phyloP scores from a whole-genome alignment of 2,797 vertebrate species.

The Coccyzus lansbergi region DNA sequence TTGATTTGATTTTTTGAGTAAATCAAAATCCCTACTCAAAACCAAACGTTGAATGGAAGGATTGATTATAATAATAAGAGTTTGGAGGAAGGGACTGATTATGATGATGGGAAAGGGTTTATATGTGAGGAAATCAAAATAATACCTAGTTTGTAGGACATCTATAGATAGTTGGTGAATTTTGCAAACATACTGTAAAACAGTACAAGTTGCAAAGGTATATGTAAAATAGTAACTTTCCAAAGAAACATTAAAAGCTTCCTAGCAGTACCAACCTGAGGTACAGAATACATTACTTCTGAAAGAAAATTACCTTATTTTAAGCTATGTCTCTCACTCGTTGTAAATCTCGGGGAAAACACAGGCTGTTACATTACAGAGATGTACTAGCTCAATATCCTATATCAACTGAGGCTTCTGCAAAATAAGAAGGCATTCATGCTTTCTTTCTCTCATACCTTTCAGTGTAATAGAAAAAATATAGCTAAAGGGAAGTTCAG shows the following conservation, averaged over 20 bases:
- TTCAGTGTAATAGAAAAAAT: not conserved
- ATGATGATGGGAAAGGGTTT: not conserved
- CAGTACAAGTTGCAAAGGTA: not conserved
- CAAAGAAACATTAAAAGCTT: not conserved
- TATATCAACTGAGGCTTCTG: not conserved
- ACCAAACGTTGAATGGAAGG: not conserved
- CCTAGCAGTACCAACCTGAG: not conserved
- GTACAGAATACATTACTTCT: not conserved
- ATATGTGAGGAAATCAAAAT: not conserved
- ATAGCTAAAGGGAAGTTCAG: not conserved
- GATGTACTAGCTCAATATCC: not conserved
- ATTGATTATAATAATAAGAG: not conserved
- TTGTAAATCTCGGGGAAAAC: not conserved
- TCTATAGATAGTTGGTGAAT: not conserved
- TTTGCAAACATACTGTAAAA: not conserved
- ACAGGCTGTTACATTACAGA: not conserved
- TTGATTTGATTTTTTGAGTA: not conserved
- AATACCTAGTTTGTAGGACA: not conserved
- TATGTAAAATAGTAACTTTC: not conserved
- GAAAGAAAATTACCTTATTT: constrained; percentile 25
- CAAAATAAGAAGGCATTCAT: not conserved
- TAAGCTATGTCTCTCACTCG: not conserved
- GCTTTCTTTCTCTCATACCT: not conserved
- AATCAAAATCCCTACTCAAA: not conserved
- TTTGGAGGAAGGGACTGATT: not conserved